Evolutionary conservation across 2,888 invertebrate species (phyloP), one percentile per base, ranked within the genome.

Genomic region (Campoletis raptor): DNA sequence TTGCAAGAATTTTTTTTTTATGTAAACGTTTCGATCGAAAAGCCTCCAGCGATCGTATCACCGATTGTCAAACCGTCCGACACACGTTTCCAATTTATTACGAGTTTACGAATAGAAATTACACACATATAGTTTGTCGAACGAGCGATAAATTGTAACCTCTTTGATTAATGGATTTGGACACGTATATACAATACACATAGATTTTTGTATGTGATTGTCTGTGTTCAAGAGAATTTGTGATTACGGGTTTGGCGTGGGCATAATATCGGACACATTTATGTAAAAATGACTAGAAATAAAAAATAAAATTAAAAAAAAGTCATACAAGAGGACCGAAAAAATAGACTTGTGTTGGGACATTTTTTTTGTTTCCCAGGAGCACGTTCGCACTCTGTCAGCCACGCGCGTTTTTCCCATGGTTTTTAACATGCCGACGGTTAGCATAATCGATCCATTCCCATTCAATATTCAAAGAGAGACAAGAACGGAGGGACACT

Each of bases 371-470:
- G 48, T 87, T 88, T 85, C 85, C 85, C 88, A 84, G 83, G 85
- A 82, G 83, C 85, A 30, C 57, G 67, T 87, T 87, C 85, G 83
- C 85, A 78, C 80, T 78, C 57, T 10, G 74, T 36, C 45, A 78
- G 81, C 52, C 72, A 72, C 81, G 77, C 36, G 66, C 72, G 80
- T 76, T 85, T 87, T 86, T 87, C 87, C 84, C 84, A 86, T 87
- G 81, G 81, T 78, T 87, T 54, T 82, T 82, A 85, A 88, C 85
- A 85, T 82, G 84, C 88, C 81, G 89, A 89, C 88, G 86, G 91
- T 92, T 92, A 91, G 89, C 91, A 92, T 92, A 91, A 92, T 91
- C 91, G 91, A 92, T 92, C 91, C 90, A 92, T 92, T 92, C 89
- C 91, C 91, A 92, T 92, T 91, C 92, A 89, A 89, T 88, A 90